Evolutionary conservation across 2,888 invertebrate genomes (phyloP).

Genomic region (Allolobophora icterica): DNA sequence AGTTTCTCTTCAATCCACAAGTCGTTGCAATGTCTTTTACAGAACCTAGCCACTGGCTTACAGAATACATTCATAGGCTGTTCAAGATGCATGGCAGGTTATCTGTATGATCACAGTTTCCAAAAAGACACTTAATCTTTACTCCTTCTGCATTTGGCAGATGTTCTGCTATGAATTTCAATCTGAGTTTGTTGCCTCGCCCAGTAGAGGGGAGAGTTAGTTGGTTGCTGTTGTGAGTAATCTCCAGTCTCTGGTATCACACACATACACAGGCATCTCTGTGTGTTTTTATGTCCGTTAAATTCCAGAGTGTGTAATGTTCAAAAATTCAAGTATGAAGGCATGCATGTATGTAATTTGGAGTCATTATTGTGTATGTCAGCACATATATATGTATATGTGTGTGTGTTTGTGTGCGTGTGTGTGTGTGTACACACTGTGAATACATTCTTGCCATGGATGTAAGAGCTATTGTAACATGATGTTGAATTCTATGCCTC

Average conservation of each 20-base stretch:
- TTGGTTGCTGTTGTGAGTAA: background rate
- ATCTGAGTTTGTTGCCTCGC: background rate
- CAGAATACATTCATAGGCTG: background rate
- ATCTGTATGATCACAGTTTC: background rate
- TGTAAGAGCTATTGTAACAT: background rate
- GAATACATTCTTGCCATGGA: background rate
- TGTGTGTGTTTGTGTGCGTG: no score
- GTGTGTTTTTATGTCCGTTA: background rate
- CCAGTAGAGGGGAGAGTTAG: background rate
- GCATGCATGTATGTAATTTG: background rate
- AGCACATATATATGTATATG: background rate
- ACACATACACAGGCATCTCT: background rate
- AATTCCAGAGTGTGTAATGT: background rate
- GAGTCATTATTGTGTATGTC: background rate
- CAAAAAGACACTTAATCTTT: conserved; percentile 11
- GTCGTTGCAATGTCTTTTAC: background rate
- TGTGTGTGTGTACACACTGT: background rate
- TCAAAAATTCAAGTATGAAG: conserved; percentile 10
- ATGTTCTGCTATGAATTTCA: background rate
- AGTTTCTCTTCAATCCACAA: conserved; percentile 6
- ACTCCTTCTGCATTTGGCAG: background rate
- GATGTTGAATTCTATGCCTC: background rate
- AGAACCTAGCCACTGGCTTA: background rate
- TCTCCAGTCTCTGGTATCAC: conserved; percentile 12
- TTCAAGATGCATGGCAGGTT: background rate